Conservation (phyloP, 1,140 invertebrate genomes). For the Drosophila bocqueti region DNA sequence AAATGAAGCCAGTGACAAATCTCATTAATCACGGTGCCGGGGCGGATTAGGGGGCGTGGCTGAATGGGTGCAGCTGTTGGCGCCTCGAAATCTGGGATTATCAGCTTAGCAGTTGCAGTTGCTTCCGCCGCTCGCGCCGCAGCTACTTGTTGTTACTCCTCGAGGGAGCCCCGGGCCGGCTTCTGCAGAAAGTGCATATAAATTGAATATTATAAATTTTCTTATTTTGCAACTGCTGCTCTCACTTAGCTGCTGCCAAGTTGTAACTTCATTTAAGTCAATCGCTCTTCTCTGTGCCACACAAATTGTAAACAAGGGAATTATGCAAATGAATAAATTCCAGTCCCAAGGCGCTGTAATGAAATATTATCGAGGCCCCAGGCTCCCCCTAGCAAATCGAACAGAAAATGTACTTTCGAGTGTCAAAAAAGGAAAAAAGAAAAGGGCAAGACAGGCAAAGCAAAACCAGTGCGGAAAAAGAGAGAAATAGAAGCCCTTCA, state of each 20-base stretch:
- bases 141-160: conserved; percentile 47
- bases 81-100: conserved; percentile 69
- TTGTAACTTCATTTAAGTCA: conserved; percentile 84
- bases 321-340: conserved; percentile 76
- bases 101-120: conserved; percentile 73
- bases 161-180: conserved; percentile 2
- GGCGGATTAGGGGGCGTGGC: conserved; percentile 10
- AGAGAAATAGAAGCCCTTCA: conserved; percentile 1
- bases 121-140: conserved; percentile 30
- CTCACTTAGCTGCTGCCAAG: conserved; percentile 70
- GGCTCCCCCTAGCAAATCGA: conserved; percentile 28
- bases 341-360: conserved; percentile 38
- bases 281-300: conserved; percentile 58
- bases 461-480: conserved; percentile 4
- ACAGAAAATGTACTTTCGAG: conserved; percentile 42
- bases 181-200: conserved; percentile 74
- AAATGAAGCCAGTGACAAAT: conserved; percentile 82
- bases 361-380: conserved; percentile 40
- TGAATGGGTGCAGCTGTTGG: conserved; percentile 55
- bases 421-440: conserved; percentile 13
- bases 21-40: conserved; percentile 74
- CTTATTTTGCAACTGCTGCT: conserved; percentile 67
- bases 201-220: conserved; percentile 84
- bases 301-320: conserved; percentile 82
- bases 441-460: neutral